Conservation (phyloP, 2,888 invertebrate genomes). For the Hemaris fuciformis region DNA sequence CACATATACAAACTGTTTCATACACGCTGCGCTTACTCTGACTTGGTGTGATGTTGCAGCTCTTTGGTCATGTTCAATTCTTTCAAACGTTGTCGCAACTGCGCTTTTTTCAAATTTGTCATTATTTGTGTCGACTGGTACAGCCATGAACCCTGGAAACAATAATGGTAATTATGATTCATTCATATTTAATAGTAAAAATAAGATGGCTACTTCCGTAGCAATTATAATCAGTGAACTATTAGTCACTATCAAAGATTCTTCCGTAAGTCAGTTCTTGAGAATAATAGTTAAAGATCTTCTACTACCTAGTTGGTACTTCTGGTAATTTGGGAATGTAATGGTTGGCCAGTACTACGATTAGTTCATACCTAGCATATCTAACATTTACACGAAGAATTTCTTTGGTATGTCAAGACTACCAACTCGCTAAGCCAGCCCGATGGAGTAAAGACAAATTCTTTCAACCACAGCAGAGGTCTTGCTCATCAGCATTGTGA, state of each 20-base stretch:
- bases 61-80: constrained; percentile 72
- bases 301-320: background rate
- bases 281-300: too few species aligned
- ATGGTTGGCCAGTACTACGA: too few species aligned
- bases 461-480: too few species aligned
- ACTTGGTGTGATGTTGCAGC: constrained; percentile 54
- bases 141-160: constrained; percentile 91
- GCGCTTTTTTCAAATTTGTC: constrained; percentile 91
- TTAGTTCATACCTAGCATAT: too few species aligned
- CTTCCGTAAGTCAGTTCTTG: too few species aligned
- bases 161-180: constrained; percentile 22
- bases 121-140: constrained; percentile 94
- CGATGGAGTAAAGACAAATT: too few species aligned
- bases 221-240: too few species aligned
- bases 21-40: constrained; percentile 48
- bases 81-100: constrained; percentile 86
- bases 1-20: constrained; percentile 29
- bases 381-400: too few species aligned
- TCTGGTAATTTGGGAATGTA: too few species aligned
- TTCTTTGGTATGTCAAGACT: too few species aligned
- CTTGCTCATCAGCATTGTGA: too few species aligned
- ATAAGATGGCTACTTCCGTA: background rate
- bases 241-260: background rate
- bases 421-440: too few species aligned
- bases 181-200: constrained; percentile 12